These are phyloP conservation scores for Conus canariensis DNA, from an alignment of 2,888 invertebrate species.

Conservation along the genomic window DNA sequence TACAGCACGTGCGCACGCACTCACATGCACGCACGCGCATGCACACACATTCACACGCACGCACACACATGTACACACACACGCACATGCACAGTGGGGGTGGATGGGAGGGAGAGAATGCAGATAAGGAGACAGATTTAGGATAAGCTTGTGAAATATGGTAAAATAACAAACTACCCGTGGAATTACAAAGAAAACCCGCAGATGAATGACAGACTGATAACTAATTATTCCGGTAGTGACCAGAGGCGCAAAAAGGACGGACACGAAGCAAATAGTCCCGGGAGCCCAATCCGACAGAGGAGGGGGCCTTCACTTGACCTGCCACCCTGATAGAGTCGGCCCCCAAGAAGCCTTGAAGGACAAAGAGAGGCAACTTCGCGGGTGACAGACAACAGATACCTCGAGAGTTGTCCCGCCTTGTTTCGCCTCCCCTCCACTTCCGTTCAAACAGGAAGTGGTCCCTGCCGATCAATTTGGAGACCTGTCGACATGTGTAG, in stretches of 20 bases:
- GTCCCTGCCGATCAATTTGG: slow-evolving; percentile 27
- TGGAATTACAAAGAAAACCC: too few relatives aligned
- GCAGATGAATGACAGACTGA: too few relatives aligned
- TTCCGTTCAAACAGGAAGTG: slow-evolving; percentile 42
- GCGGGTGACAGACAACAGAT: slow-evolving; percentile 38
- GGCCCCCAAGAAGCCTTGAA: neutral
- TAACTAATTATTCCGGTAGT: too few relatives aligned
- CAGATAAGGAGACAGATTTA: too few relatives aligned
- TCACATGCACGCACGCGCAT: neutral
- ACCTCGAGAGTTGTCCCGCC: slow-evolving; percentile 21
- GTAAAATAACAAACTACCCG: too few relatives aligned
- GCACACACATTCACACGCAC: neutral
- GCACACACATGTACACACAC: neutral
- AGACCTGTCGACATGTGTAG: slow-evolving; percentile 23
- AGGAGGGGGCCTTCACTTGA: neutral
- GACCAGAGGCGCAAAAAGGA: too few relatives aligned
- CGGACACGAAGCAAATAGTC: too few relatives aligned
- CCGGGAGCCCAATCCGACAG: neutral
- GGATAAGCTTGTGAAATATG: too few relatives aligned
- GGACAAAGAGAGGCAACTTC: slow-evolving; percentile 4
- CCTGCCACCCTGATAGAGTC: neutral
- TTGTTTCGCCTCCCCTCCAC: slow-evolving; percentile 23
- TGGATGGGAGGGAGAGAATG: too few relatives aligned
- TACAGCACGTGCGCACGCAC: neutral
- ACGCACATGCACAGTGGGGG: neutral